These are phyloP conservation scores for Drosophila triauraria DNA, from an alignment of 1,140 invertebrate genomes.

Conservation along the genomic window DNA sequence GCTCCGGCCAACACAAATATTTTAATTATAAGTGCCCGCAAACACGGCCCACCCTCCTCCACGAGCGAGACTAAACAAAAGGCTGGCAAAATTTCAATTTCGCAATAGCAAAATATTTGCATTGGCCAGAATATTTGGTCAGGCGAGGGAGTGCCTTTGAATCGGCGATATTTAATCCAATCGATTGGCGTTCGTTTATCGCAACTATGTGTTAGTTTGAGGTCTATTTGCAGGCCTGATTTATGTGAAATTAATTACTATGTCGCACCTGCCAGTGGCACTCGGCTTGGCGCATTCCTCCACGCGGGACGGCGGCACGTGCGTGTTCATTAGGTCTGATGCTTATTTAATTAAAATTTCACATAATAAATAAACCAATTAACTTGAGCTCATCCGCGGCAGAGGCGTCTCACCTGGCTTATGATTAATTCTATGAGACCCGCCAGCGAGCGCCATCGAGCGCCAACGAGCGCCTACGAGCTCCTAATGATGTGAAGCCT, in stretches of 20 bases:
- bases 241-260: constrained; percentile 76
- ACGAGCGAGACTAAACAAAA: constrained; percentile 19
- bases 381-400: constrained; percentile 48
- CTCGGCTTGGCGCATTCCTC: neutral
- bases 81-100: constrained; percentile 43
- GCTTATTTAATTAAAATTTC: constrained; percentile 76
- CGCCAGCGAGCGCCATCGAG: neutral
- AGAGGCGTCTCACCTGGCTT: constrained; percentile 60
- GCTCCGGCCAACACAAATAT: constrained; percentile 48
- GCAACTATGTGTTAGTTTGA: constrained; percentile 26
- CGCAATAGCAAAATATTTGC: constrained; percentile 65
- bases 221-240: constrained; percentile 52
- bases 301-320: neutral
- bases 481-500: constrained; percentile 17
- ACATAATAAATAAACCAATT: constrained; percentile 78
- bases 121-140: constrained; percentile 66
- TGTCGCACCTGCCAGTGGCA: constrained; percentile 65
- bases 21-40: constrained; percentile 60
- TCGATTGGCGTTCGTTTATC: constrained; percentile 13
- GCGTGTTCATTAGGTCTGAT: constrained; percentile 32
- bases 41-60: constrained; percentile 11
- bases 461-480: neutral
- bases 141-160: constrained; percentile 15
- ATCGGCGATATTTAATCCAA: constrained; percentile 22
- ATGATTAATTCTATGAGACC: constrained; percentile 65